These are phyloP conservation scores for Threskiornis aethiopicus DNA, from an alignment of 2,797 vertebrate species.

Conservation along the genomic window DNA sequence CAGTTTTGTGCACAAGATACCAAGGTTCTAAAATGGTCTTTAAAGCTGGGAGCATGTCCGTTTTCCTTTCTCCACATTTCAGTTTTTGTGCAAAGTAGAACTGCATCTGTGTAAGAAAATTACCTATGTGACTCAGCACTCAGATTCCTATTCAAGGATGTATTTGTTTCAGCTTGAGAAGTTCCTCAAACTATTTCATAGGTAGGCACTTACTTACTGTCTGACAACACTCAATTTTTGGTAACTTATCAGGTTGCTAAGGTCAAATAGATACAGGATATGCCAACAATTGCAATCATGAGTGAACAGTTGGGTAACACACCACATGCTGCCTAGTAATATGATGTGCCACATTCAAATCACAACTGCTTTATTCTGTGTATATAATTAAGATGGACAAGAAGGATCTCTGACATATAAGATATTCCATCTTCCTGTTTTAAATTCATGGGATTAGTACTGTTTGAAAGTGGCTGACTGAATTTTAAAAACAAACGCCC, in stretches of 20 bases:
- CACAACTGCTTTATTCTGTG: slow-evolving; percentile 45
- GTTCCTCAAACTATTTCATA: background rate
- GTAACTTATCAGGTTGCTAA: background rate
- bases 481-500: slow-evolving; percentile 68
- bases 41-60: background rate
- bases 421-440: slow-evolving; percentile 50
- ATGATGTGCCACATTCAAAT: slow-evolving; percentile 1
- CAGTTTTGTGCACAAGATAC: background rate
- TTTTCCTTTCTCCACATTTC: background rate
- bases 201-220: background rate
- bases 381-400: slow-evolving; percentile 38
- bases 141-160: background rate
- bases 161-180: background rate
- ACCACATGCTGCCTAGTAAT: slow-evolving; percentile 2
- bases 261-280: background rate
- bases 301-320: background rate
- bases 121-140: background rate
- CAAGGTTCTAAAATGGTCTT: background rate
- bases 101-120: background rate
- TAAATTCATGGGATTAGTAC: slow-evolving; percentile 65
- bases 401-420: slow-evolving; percentile 1
- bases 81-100: background rate
- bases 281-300: background rate
- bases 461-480: slow-evolving; percentile 57
- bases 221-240: background rate